Base-by-base conservation (phyloP, 2,888 invertebrate genomes). In the Chrysina gloriosa region DNA sequence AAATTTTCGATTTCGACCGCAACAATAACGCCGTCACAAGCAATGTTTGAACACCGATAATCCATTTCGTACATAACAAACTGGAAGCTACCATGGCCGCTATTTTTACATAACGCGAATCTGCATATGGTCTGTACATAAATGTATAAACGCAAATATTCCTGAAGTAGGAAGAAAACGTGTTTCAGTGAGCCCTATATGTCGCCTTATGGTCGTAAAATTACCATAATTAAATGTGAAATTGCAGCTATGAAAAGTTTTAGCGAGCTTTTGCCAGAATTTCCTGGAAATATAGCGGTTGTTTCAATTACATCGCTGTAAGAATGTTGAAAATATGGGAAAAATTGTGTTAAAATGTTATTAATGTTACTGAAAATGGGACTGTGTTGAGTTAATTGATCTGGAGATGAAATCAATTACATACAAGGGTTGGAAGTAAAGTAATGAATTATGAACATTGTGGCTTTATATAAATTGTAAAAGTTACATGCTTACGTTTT, bases 11-110 rank as follows among this genome's bases (percentile, higher is more conserved):
- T 31, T 52, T 31, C 29, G 23, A 29, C 52, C 52, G 31, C 52
- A 31, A 31, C 52, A 52, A 52, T 52, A 31, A 52, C 52, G 31
- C 52, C 5, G 52, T 29, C 23, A 31, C 52, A 52, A 52, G 31
- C 4, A 9, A 31, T 7, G 14, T 31, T 52, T 31, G 16, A 52
- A 31, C 16, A 16, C 14, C 27, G 9, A 52, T 52, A 52, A 52
- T 27, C 27, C 52, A 16, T 52, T 29, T 29, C 21, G 3, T 11
- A 9, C 3, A 3, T 39, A 3, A 9, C 3, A 3, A 3, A 3
- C n/a, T 11, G 39, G 3, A 39, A 3, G 11, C 9, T 39, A 9
- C 6, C 11, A 11, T 39, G 11, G 3, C n/a, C 7, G 7, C 34
- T n/a, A 34, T 47, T 47, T 19, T 21, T 21, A 21, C 16, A 19